phyloP scores from a whole-genome alignment of 1,140 invertebrate genomes.

The Pogonomyrmex barbatus region DNA sequence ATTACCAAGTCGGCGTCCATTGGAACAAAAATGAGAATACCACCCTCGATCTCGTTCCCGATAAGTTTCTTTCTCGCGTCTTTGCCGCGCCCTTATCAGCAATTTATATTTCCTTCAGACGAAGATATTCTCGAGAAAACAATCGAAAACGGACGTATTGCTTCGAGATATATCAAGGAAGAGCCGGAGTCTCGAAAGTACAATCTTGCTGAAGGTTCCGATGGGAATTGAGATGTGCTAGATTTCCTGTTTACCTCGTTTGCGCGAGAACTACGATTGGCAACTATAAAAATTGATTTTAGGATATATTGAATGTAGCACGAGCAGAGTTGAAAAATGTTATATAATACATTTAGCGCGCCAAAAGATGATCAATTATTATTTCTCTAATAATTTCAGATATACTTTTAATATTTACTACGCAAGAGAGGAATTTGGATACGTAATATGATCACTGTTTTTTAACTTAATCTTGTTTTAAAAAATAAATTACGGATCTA shows the following conservation, averaged over 20 bases:
- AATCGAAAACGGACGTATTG: conserved; percentile 55
- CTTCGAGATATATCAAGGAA: conserved; percentile 55
- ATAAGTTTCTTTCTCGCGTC: conserved; percentile 22
- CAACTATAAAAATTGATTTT: conserved; percentile 56
- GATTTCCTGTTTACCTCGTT: conserved; percentile 55
- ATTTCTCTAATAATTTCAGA: conserved; percentile 9
- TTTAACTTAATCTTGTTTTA: neutral
- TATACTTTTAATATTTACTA: conserved; percentile 26
- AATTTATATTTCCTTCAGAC: conserved; percentile 44
- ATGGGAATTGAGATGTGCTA: conserved; percentile 54
- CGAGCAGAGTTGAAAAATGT: conserved; percentile 3
- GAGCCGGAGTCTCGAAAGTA: conserved; percentile 25
- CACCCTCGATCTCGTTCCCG: neutral
- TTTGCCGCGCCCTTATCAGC: conserved; percentile 31
- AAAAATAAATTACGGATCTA: neutral
- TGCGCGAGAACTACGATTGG: conserved; percentile 33
- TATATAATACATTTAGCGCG: conserved; percentile 19
- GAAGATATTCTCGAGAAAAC: conserved; percentile 54
- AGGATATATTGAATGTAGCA: conserved; percentile 1
- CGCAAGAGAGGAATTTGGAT: neutral
- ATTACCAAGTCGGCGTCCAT: conserved; percentile 53
- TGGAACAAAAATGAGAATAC: conserved; percentile 61
- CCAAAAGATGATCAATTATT: neutral
- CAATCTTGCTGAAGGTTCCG: conserved; percentile 45
- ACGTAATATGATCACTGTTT: neutral